Percentiles rank a stretch among this genome's conserved stretches.
These are phyloP conservation scores for Antheraea mylitta DNA, from an alignment of 1,140 invertebrate genomes.

Conservation along the genomic window DNA sequence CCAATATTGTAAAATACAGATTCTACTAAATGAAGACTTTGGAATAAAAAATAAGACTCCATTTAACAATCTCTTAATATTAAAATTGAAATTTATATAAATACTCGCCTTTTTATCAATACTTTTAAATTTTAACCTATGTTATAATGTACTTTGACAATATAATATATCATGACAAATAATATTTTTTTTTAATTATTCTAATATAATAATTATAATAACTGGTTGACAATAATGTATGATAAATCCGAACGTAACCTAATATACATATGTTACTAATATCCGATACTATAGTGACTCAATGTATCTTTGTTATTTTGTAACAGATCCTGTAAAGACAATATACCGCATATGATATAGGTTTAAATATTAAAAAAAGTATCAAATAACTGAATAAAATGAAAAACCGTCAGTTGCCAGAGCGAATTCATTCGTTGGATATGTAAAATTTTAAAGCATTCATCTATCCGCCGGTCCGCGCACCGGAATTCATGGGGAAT, in stretches of 20 bases:
- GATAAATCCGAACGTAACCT: slow-evolving; percentile 15
- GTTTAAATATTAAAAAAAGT: slow-evolving; percentile 65
- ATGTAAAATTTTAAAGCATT: slow-evolving; percentile 78
- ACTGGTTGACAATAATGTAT: neutral
- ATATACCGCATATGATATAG: slow-evolving; percentile 25
- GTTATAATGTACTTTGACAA: neutral
- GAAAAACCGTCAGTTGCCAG: slow-evolving; percentile 58
- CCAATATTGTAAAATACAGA: no score
- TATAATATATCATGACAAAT: neutral
- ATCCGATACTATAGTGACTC: slow-evolving; percentile 14
- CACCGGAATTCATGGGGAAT: slow-evolving; percentile 73
- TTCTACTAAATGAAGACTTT: no score
- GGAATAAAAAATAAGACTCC: no score
- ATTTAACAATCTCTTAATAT: no score
- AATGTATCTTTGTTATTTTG: slow-evolving; percentile 40
- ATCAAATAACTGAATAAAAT: slow-evolving; percentile 69
- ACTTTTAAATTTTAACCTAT: neutral
- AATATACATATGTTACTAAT: slow-evolving; percentile 16
- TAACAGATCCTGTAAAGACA: slow-evolving; percentile 44
- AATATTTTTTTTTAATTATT: neutral
- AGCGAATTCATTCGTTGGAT: slow-evolving; percentile 75
- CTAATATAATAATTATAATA: neutral
- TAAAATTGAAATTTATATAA: no score
- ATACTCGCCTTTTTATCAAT: no score
- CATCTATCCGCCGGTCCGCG: slow-evolving; percentile 66